Conservation (phyloP, 2,888 invertebrate species). For the Luperina nickerlii region DNA sequence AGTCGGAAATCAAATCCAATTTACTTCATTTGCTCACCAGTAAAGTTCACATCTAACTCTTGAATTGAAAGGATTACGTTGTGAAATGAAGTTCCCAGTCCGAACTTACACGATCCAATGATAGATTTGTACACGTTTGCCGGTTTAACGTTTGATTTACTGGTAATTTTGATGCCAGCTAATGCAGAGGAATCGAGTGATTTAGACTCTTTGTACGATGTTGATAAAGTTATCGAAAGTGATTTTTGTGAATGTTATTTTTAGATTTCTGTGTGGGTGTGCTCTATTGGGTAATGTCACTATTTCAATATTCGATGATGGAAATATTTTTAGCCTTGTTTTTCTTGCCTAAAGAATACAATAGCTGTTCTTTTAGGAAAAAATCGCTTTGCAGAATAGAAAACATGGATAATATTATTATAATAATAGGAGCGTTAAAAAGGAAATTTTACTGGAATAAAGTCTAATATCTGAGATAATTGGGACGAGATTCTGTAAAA, state of each 20-base stretch:
- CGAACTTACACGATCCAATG: slow-evolving; percentile 66
- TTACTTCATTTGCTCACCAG: slow-evolving; percentile 87
- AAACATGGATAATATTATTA: neutral
- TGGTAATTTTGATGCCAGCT: slow-evolving; percentile 62
- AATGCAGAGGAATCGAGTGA: slow-evolving; percentile 60
- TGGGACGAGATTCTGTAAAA: neutral
- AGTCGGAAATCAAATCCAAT: slow-evolving; percentile 88
- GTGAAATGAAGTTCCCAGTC: slow-evolving; percentile 78
- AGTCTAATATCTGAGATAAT: neutral
- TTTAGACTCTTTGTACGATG: slow-evolving; percentile 52
- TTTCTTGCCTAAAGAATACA: neutral
- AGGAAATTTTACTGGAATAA: neutral
- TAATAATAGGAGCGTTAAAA: neutral
- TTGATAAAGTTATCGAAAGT: slow-evolving; percentile 32
- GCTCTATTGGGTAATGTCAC: neutral
- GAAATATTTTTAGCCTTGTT: neutral
- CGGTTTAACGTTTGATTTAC: slow-evolving; percentile 69
- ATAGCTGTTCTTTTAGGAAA: neutral
- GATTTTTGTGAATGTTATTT: slow-evolving; percentile 16
- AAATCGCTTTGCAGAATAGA: neutral
- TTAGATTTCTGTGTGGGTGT: neutral
- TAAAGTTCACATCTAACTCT: slow-evolving; percentile 86
- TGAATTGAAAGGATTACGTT: slow-evolving; percentile 86
- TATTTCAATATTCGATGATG: neutral
- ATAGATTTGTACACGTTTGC: slow-evolving; percentile 71